These are phyloP conservation scores for Apeltes quadracus DNA, from an alignment of 2,113 vertebrate genomes.

Conservation along the genomic window DNA sequence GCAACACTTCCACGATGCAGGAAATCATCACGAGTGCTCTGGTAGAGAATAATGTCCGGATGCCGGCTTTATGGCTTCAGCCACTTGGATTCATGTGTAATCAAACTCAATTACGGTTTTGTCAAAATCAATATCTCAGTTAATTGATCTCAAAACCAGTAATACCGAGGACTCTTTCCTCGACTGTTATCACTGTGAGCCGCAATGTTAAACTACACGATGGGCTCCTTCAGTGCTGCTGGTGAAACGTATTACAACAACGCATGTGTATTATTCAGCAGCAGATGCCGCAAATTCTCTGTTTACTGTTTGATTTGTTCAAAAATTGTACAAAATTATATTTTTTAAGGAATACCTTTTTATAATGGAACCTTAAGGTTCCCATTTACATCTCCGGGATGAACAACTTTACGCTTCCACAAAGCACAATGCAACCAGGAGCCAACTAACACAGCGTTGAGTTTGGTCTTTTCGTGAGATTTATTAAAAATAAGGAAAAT, in stretches of 20 bases:
- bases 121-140: not conserved
- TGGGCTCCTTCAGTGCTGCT: not conserved
- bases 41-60: conserved; percentile 8
- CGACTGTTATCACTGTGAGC: not conserved
- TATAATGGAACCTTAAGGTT: not conserved
- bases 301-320: not conserved
- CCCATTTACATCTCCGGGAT: not conserved
- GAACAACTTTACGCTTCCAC: not conserved
- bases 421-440: not conserved
- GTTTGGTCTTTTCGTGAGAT: not conserved
- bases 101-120: not conserved
- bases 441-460: not conserved
- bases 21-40: conserved; percentile 17
- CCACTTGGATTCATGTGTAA: not conserved
- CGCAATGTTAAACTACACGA: not conserved
- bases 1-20: conserved; percentile 28
- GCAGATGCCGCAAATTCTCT: not conserved
- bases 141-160: not conserved
- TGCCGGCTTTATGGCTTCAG: not conserved
- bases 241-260: not conserved
- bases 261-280: not conserved
- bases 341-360: not conserved
- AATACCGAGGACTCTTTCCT: not conserved
- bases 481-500: not conserved
- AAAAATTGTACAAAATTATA: not conserved